phyloP scores from a whole-genome alignment of 2,113 vertebrate genomes.

The Carassius gibelio region DNA sequence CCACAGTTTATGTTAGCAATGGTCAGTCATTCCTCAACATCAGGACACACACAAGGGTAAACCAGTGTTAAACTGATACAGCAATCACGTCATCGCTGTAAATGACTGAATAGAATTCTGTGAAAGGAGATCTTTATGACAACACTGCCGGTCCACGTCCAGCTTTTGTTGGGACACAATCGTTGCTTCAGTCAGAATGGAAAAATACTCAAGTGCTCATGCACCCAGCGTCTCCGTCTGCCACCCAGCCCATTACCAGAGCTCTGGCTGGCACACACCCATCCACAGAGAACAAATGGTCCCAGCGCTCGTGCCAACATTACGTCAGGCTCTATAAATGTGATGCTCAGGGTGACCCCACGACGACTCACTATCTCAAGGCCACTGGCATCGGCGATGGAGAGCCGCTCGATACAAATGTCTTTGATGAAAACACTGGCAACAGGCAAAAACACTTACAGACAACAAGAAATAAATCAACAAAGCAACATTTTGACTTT shows the following conservation, averaged over 20 bases:
- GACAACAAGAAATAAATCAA: neutral
- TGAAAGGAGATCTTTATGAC: constrained; percentile 17
- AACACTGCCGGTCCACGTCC: neutral
- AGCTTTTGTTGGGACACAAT: constrained; percentile 36
- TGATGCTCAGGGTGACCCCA: constrained; percentile 39
- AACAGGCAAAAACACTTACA: neutral
- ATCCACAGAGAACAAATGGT: constrained; percentile 32
- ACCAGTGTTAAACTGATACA: neutral
- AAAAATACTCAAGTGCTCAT: constrained; percentile 33
- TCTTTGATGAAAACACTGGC: neutral
- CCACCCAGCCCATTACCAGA: constrained; percentile 38
- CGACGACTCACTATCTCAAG: constrained; percentile 11
- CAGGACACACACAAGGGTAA: neutral
- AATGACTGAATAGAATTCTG: neutral
- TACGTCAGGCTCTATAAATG: constrained; percentile 40
- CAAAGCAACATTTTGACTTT: neutral
- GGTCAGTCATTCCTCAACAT: neutral
- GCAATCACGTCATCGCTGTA: neutral
- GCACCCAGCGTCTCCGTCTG: constrained; percentile 24
- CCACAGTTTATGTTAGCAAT: neutral
- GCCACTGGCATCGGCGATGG: neutral
- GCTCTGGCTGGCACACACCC: constrained; percentile 30
- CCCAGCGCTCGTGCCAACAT: constrained; percentile 27
- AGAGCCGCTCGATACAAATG: constrained; percentile 2
- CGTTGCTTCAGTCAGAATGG: neutral